phyloP scores from a whole-genome alignment of 2,888 invertebrate genomes.

The Cistogaster globosa region DNA sequence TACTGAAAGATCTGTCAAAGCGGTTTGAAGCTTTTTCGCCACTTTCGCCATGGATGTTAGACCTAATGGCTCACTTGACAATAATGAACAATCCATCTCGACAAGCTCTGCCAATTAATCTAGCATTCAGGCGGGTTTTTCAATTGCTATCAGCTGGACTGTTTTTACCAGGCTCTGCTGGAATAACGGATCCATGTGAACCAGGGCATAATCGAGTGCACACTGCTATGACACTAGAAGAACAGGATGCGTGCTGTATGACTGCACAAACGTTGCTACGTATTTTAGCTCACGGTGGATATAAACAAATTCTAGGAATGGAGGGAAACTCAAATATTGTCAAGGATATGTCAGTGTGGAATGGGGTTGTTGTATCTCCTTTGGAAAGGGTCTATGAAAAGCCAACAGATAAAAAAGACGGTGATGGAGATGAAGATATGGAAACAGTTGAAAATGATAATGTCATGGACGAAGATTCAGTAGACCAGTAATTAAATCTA shows the following conservation, averaged over 20 bases:
- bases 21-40: constrained; percentile 95
- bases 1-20: constrained; percentile 95
- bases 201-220: constrained; percentile 94
- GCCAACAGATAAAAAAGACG: constrained; percentile 88
- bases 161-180: constrained; percentile 96
- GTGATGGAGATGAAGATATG: constrained; percentile 87
- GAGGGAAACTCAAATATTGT: constrained; percentile 85
- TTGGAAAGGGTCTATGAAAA: constrained; percentile 96
- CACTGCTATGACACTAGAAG: constrained; percentile 94
- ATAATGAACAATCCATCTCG: constrained; percentile 98
- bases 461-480: constrained; percentile 80
- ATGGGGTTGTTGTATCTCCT: constrained; percentile 97
- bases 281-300: constrained; percentile 96
- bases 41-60: constrained; percentile 98
- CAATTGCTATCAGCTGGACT: constrained; percentile 96
- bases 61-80: constrained; percentile 96
- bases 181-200: constrained; percentile 97
- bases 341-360: constrained; percentile 97
- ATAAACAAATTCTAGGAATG: constrained; percentile 92
- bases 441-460: constrained; percentile 85
- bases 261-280: constrained; percentile 94
- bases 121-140: constrained; percentile 94
- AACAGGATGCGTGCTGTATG: constrained; percentile 96
- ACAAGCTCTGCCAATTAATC: constrained; percentile 95
- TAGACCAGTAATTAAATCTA: constrained; percentile 73